Evolutionary conservation across 2,888 invertebrate genomes (phyloP).

Genomic region (Yponomeuta plumbellus): DNA sequence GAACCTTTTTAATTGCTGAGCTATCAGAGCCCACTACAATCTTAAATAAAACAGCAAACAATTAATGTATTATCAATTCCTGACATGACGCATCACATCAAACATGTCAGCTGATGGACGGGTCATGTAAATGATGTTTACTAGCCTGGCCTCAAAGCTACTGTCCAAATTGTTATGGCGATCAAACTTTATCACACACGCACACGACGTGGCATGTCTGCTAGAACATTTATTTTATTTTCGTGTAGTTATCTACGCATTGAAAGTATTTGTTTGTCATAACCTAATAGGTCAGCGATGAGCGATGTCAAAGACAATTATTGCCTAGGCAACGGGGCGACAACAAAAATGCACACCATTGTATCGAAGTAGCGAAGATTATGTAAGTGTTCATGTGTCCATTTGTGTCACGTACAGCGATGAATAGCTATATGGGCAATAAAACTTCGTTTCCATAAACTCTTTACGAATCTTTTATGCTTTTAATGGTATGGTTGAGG

Average conservation of each 20-base stretch:
- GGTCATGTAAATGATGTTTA: conserved; percentile 9
- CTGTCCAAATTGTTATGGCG: conserved; percentile 9
- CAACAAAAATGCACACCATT: conserved; percentile 45
- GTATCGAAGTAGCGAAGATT: conserved; percentile 20
- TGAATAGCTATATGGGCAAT: conserved; percentile 6
- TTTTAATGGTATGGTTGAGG: background rate
- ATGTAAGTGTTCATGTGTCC: conserved; percentile 24
- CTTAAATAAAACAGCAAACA: background rate
- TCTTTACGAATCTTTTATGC: conserved; percentile 10
- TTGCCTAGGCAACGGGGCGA: conserved; percentile 51
- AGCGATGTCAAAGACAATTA: conserved; percentile 63
- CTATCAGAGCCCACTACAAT: background rate
- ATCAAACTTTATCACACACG: conserved; percentile 27
- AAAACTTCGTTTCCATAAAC: conserved; percentile 8
- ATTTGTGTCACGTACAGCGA: conserved; percentile 13
- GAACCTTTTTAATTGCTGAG: background rate
- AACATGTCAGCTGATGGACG: conserved; percentile 6
- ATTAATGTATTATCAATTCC: background rate
- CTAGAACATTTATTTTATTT: conserved; percentile 42
- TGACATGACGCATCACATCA: background rate
- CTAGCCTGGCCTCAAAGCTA: conserved; percentile 2
- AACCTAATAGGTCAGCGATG: conserved; percentile 60
- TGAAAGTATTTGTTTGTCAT: conserved; percentile 59
- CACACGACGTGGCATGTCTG: conserved; percentile 37
- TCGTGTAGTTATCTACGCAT: conserved; percentile 31